A percentile compares a stretch with the other conserved stretches of the same genome.
Evolutionary conservation across 2,113 vertebrate species (phyloP).

Genomic region (Talpa occidentalis): DNA sequence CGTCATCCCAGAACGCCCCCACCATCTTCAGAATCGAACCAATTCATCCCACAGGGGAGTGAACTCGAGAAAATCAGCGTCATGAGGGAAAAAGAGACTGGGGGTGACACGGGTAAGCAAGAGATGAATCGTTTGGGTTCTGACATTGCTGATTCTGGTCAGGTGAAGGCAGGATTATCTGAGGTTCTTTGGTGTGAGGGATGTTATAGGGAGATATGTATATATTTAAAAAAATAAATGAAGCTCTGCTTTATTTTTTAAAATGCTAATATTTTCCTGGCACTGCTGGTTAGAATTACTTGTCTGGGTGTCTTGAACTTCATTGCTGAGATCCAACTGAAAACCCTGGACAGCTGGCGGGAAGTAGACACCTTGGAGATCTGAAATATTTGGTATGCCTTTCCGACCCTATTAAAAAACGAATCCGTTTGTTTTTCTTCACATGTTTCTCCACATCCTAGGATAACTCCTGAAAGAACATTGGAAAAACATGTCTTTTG

Average conservation of each 20-base stretch:
- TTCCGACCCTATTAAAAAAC: conserved; percentile 66
- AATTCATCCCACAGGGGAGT: conserved; percentile 64
- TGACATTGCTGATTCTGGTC: background rate
- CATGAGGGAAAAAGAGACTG: conserved; percentile 35
- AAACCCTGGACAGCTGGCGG: conserved; percentile 58
- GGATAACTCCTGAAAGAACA: conserved; percentile 63
- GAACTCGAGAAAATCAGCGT: background rate
- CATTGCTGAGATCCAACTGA: conserved; percentile 69
- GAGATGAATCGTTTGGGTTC: background rate
- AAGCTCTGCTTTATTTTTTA: conserved; percentile 68
- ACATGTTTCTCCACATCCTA: conserved; percentile 59
- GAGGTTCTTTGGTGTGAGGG: background rate
- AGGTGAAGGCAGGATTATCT: conserved; percentile 30
- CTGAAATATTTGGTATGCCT: conserved; percentile 52
- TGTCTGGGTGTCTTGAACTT: conserved; percentile 75
- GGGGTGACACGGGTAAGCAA: conserved; percentile 10
- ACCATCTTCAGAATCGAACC: conserved; percentile 59
- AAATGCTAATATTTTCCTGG: conserved; percentile 79
- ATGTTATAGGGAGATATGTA: conserved; percentile 41
- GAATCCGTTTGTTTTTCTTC: conserved; percentile 53
- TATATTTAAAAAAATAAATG: conserved; percentile 60
- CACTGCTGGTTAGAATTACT: conserved; percentile 72
- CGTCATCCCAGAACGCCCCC: conserved; percentile 72
- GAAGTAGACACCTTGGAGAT: conserved; percentile 64
- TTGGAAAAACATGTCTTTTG: conserved; percentile 71